Percentiles rank a stretch among this genome's conserved stretches.
Conservation (phyloP, 2,888 invertebrate species). For the Cryptocephalus primarius region DNA sequence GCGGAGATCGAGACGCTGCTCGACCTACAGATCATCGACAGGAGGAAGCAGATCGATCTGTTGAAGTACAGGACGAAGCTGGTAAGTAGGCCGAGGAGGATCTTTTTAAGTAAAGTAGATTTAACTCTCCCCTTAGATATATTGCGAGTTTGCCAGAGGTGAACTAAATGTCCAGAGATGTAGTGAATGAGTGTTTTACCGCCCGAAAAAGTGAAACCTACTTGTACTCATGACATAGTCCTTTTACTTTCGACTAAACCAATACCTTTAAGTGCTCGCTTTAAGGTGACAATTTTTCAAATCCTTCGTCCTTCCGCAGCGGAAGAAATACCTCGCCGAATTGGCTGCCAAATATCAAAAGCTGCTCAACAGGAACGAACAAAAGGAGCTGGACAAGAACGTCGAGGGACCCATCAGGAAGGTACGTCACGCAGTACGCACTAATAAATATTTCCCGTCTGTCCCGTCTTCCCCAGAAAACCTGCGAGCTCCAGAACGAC, state of each 20-base stretch:
- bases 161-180: too few species aligned
- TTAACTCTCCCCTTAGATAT: background rate
- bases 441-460: too few species aligned
- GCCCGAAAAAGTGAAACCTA: too few species aligned
- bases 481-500: slow-evolving; percentile 65
- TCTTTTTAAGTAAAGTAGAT: background rate
- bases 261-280: too few species aligned
- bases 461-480: slow-evolving; percentile 39
- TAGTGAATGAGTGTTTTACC: too few species aligned
- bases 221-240: too few species aligned
- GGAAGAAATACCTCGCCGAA: slow-evolving; percentile 45
- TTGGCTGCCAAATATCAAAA: slow-evolving; percentile 52
- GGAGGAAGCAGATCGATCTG: slow-evolving; percentile 62
- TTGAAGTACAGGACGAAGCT: slow-evolving; percentile 57
- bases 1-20: slow-evolving; percentile 44
- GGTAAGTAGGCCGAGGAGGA: slow-evolving; percentile 22
- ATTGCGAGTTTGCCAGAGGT: background rate
- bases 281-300: too few species aligned
- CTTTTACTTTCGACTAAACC: too few species aligned
- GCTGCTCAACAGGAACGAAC: slow-evolving; percentile 48
- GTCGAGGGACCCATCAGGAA: slow-evolving; percentile 50
- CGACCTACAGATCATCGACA: slow-evolving; percentile 60
- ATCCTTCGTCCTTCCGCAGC: slow-evolving; percentile 21
- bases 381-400: slow-evolving; percentile 33
- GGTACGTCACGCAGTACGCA: slow-evolving; percentile 33